Evolutionary conservation across 2,888 invertebrate species (phyloP).

Genomic region (Drosophila phalerata): DNA sequence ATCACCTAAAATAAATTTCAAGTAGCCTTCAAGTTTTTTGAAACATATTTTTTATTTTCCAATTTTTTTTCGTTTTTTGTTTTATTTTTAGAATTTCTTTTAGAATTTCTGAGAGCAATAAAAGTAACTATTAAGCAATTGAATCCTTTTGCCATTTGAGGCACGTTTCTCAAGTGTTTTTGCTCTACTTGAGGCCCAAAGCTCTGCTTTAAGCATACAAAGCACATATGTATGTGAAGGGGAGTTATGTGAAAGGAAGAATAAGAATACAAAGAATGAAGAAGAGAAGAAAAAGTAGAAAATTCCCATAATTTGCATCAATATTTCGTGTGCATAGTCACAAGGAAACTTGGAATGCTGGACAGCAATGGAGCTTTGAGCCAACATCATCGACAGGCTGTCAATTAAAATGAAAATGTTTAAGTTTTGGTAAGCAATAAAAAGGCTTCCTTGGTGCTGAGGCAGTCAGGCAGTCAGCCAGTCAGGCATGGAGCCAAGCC

Average conservation of each 20-base stretch:
- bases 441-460: slow-evolving; percentile 32
- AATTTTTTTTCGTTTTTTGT: not conserved
- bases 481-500: slow-evolving; percentile 53
- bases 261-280: not conserved
- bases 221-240: not conserved
- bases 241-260: not conserved
- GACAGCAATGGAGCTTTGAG: slow-evolving; percentile 50
- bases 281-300: slow-evolving; percentile 5
- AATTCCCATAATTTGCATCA: slow-evolving; percentile 52
- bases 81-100: not conserved
- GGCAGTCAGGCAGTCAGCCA: slow-evolving; percentile 18
- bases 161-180: slow-evolving; percentile 18
- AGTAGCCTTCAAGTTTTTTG: too few species aligned
- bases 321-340: slow-evolving; percentile 60
- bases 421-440: slow-evolving; percentile 69
- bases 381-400: slow-evolving; percentile 75
- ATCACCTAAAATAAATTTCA: too few species aligned
- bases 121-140: slow-evolving; percentile 26
- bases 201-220: slow-evolving; percentile 22
- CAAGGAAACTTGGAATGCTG: slow-evolving; percentile 51
- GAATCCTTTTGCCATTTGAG: slow-evolving; percentile 18
- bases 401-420: slow-evolving; percentile 80
- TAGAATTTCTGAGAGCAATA: slow-evolving; percentile 3
- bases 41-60: not conserved
- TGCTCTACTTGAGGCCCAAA: slow-evolving; percentile 28